Evolutionary conservation across 2,113 vertebrate species (phyloP).

Genomic region (Ellobius talpinus): DNA sequence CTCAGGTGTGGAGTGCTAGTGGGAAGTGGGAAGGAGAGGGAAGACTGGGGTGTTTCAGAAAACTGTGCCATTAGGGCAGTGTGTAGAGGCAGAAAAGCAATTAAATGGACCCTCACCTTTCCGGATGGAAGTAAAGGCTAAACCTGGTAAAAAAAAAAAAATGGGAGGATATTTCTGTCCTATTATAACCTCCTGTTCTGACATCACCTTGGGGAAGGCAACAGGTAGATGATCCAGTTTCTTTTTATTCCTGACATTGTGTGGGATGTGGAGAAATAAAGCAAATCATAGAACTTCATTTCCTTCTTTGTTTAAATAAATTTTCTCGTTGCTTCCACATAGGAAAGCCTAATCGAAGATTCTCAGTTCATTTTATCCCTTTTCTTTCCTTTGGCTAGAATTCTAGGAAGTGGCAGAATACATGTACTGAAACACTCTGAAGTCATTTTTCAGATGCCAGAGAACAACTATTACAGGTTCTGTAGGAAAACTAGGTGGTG

Average conservation of each 20-base stretch:
- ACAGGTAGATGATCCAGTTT: background rate
- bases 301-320: background rate
- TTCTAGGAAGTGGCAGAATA: background rate
- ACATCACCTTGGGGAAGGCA: background rate
- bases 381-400: background rate
- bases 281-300: background rate
- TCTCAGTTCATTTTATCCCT: background rate
- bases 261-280: background rate
- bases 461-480: background rate
- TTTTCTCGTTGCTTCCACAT: slow-evolving; percentile 42
- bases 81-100: background rate
- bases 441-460: background rate
- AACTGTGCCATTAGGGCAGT: background rate
- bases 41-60: background rate
- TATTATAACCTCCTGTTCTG: background rate
- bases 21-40: background rate
- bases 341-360: background rate
- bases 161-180: too few species aligned
- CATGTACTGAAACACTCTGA: background rate
- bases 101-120: background rate
- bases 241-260: background rate
- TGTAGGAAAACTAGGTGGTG: background rate
- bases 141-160: background rate
- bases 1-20: background rate
- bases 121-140: background rate